Conservation (phyloP, 2,888 invertebrate genomes). For the Patella ulyssiponensis region DNA sequence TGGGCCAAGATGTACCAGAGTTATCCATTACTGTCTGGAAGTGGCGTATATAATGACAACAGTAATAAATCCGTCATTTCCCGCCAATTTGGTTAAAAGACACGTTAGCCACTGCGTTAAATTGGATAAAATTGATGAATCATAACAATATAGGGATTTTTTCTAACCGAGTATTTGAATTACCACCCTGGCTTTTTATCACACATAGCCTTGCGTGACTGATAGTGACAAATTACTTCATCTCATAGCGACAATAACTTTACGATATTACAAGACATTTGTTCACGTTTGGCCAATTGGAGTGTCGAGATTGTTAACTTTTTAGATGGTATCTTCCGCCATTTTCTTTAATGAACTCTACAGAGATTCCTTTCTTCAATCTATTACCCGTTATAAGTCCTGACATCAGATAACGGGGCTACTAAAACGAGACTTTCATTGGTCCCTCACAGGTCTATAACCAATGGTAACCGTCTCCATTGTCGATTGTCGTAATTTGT, state of each 20-base stretch:
- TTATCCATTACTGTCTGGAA: slow-evolving; percentile 7
- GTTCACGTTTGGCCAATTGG: neutral
- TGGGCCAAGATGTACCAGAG: neutral
- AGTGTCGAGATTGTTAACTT: neutral
- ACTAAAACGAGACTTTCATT: slow-evolving; percentile 12
- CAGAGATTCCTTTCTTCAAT: neutral
- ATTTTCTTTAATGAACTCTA: slow-evolving; percentile 8
- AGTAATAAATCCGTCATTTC: slow-evolving; percentile 5
- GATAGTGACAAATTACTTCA: slow-evolving; percentile 9
- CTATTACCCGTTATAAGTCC: slow-evolving; percentile 5
- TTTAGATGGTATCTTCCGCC: neutral
- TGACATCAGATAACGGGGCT: slow-evolving; percentile 3
- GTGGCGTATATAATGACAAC: neutral
- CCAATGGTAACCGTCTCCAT: neutral
- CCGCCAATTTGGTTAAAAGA: slow-evolving; percentile 5
- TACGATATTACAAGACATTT: neutral
- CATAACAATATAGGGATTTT: neutral
- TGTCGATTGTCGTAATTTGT: slow-evolving; percentile 8
- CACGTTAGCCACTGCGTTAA: slow-evolving; percentile 5
- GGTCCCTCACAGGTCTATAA: neutral
- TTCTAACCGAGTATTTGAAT: neutral
- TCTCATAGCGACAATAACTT: slow-evolving; percentile 11
- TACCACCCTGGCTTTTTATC: slow-evolving; percentile 4
- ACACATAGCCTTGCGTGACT: slow-evolving; percentile 4
- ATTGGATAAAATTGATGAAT: slow-evolving; percentile 12